Evolutionary conservation across 2,888 invertebrate genomes (phyloP).

Genomic region (Abrostola tripartita): DNA sequence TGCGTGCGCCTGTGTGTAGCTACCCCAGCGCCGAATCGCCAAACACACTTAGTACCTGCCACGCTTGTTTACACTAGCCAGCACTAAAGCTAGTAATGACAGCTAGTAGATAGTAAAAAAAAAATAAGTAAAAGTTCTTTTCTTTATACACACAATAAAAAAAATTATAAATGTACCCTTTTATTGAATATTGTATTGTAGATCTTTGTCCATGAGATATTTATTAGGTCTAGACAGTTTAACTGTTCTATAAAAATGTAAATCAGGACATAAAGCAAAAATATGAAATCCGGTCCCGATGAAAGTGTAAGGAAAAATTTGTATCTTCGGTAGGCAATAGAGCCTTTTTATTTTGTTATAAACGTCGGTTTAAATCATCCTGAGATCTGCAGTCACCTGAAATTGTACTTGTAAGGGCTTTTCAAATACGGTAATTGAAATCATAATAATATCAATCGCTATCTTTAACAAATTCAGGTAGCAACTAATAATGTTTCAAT

Average conservation of each 20-base stretch:
- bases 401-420: too few species aligned
- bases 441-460: too few species aligned
- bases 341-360: neutral
- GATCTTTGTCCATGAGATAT: neutral
- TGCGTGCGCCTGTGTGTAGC: slow-evolving; percentile 38
- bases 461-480: too few species aligned
- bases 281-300: neutral
- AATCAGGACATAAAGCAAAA: neutral
- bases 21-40: slow-evolving; percentile 52
- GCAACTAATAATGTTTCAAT: too few species aligned
- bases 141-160: neutral
- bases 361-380: neutral
- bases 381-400: too few species aligned
- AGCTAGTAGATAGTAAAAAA: slow-evolving; percentile 28
- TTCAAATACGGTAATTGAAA: too few species aligned
- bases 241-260: slow-evolving; percentile 13
- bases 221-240: slow-evolving; percentile 42
- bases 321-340: neutral
- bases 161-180: too few species aligned
- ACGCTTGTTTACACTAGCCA: slow-evolving; percentile 48
- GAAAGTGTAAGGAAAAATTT: neutral
- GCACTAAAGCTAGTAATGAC: slow-evolving; percentile 19
- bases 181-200: too few species aligned
- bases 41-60: slow-evolving; percentile 51
- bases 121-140: neutral